phyloP scores from a whole-genome alignment of 2,888 invertebrate genomes.

The Macrosiphum euphorbiae region DNA sequence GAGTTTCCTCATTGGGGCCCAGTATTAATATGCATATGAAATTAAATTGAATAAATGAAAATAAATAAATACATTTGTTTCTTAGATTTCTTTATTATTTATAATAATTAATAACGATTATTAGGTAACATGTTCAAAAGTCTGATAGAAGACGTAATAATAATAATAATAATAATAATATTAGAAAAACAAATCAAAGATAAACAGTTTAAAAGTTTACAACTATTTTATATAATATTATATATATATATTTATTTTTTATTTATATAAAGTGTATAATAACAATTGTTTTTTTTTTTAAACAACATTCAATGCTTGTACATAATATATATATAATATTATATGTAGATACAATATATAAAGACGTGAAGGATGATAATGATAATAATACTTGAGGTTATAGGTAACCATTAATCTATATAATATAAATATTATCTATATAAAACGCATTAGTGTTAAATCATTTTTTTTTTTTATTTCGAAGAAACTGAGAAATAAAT shows the following conservation, averaged over 20 bases:
- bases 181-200: slow-evolving; percentile 47
- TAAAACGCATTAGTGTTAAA: not conserved
- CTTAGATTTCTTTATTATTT: slow-evolving; percentile 58
- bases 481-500: not conserved
- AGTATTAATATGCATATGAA: too few species aligned
- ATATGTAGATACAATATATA: not conserved
- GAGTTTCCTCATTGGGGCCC: not conserved
- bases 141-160: slow-evolving; percentile 59
- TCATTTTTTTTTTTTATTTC: not conserved
- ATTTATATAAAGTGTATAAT: not conserved
- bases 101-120: slow-evolving; percentile 62
- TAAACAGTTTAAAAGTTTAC: slow-evolving; percentile 54
- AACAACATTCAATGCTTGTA: not conserved
- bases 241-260: slow-evolving; percentile 15
- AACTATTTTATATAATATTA: slow-evolving; percentile 43
- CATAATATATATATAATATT: not conserved
- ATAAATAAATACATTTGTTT: not conserved
- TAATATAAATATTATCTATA: slow-evolving; percentile 3
- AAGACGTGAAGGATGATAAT: slow-evolving; percentile 24
- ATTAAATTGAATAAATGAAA: not conserved
- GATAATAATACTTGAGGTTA: slow-evolving; percentile 22
- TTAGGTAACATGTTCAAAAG: slow-evolving; percentile 64
- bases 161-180: slow-evolving; percentile 41
- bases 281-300: slow-evolving; percentile 32
- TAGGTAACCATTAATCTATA: not conserved